These are phyloP conservation scores for Papilio machaon DNA, from an alignment of 1,140 invertebrate genomes.

Conservation along the genomic window DNA sequence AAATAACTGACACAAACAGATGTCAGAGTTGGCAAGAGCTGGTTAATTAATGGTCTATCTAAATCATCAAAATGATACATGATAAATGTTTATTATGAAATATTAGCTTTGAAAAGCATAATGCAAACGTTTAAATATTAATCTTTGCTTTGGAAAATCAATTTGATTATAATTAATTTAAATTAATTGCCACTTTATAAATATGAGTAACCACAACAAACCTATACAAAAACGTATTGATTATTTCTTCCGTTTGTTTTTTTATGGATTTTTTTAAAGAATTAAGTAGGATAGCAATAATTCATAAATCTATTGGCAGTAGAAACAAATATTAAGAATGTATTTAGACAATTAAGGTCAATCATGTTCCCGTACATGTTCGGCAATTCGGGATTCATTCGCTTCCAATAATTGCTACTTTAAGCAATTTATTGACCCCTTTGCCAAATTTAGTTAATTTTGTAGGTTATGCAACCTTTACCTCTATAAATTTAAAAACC, in stretches of 20 bases:
- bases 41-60: slow-evolving; percentile 18
- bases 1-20: slow-evolving; percentile 31
- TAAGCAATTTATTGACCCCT: not conserved
- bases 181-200: not conserved
- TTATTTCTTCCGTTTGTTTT: too few species aligned
- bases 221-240: too few species aligned
- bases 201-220: not conserved
- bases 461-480: not conserved
- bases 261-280: too few species aligned
- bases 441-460: not conserved
- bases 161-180: too few species aligned
- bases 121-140: not conserved
- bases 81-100: not conserved
- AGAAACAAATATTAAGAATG: not conserved
- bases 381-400: not conserved
- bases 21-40: slow-evolving; percentile 34
- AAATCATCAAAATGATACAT: slow-evolving; percentile 3
- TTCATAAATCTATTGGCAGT: not conserved
- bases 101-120: not conserved
- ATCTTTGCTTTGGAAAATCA: not conserved
- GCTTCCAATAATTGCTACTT: not conserved
- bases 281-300: too few species aligned
- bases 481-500: not conserved
- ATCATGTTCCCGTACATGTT: not conserved
- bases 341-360: not conserved